Evolutionary conservation across 2,888 invertebrate species (phyloP).

Genomic region (Chymomyza amoena): DNA sequence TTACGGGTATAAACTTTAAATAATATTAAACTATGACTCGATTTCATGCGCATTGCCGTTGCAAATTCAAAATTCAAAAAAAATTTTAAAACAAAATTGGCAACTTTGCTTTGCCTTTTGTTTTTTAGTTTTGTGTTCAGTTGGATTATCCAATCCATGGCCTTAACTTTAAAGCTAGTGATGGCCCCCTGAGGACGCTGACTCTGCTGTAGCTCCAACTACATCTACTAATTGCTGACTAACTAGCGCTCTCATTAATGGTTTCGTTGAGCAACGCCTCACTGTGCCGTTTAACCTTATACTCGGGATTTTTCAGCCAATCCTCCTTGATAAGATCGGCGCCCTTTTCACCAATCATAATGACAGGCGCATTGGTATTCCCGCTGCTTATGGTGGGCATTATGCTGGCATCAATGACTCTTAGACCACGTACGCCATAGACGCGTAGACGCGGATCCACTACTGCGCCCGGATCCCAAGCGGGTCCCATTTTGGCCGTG

Average conservation of each 20-base stretch:
- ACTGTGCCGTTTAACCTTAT: slow-evolving; percentile 60
- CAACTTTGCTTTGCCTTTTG: neutral
- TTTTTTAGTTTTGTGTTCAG: slow-evolving; percentile 8
- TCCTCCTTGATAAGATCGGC: slow-evolving; percentile 91
- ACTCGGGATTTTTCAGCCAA: slow-evolving; percentile 82
- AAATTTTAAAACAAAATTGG: neutral
- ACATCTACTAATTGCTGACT: slow-evolving; percentile 10
- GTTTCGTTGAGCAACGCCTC: slow-evolving; percentile 10
- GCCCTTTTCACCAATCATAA: slow-evolving; percentile 94
- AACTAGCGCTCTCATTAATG: neutral
- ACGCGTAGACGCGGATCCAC: slow-evolving; percentile 89
- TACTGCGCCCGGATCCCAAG: slow-evolving; percentile 87
- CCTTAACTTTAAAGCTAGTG: slow-evolving; percentile 51
- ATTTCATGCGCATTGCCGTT: slow-evolving; percentile 54
- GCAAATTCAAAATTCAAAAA: slow-evolving; percentile 11
- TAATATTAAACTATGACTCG: slow-evolving; percentile 59
- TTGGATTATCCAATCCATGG: slow-evolving; percentile 43
- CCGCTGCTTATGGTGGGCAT: slow-evolving; percentile 94
- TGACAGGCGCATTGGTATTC: slow-evolving; percentile 94
- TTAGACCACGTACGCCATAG: slow-evolving; percentile 87
- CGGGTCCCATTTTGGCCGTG: slow-evolving; percentile 93
- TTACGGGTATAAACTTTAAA: slow-evolving; percentile 15
- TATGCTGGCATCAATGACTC: slow-evolving; percentile 92
- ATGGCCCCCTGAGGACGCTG: slow-evolving; percentile 44
- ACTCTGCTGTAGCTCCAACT: neutral